phyloP scores from a whole-genome alignment of 2,113 vertebrate species.

The Cyphomyrus plagiostoma region DNA sequence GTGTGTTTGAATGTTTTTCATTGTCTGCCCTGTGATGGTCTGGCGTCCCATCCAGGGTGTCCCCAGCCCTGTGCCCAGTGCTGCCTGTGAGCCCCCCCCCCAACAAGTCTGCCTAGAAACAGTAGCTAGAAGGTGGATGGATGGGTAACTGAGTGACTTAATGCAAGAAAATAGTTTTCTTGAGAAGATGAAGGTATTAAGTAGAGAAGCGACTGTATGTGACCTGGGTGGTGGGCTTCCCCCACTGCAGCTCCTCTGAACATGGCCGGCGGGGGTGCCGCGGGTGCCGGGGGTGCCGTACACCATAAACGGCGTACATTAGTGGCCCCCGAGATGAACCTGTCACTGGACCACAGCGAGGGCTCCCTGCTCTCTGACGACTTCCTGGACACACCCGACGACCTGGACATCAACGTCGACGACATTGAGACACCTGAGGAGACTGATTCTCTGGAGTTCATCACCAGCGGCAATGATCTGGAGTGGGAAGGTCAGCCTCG shows the following conservation, averaged over 20 bases:
- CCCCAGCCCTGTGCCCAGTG: not conserved
- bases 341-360: constrained; percentile 93
- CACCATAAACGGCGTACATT: constrained; percentile 82
- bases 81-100: not conserved
- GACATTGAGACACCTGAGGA: constrained; percentile 95
- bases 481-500: constrained; percentile 92
- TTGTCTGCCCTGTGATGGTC: not conserved
- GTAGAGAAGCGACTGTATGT: not conserved
- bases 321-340: constrained; percentile 89
- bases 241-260: constrained; percentile 69
- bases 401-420: constrained; percentile 93
- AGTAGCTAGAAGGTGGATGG: not conserved
- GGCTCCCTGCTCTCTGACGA: constrained; percentile 90
- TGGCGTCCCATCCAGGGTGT: not conserved
- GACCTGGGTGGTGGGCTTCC: not conserved
- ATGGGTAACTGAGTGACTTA: not conserved
- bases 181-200: not conserved
- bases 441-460: constrained; percentile 89
- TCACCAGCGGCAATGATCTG: constrained; percentile 84
- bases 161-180: not conserved
- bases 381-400: constrained; percentile 87
- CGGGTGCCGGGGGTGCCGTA: constrained; percentile 39
- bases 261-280: constrained; percentile 48
- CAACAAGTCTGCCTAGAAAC: not conserved
- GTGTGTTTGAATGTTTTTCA: not conserved